phyloP scores from a whole-genome alignment of 2,888 invertebrate genomes.

The Meteorus colon region DNA sequence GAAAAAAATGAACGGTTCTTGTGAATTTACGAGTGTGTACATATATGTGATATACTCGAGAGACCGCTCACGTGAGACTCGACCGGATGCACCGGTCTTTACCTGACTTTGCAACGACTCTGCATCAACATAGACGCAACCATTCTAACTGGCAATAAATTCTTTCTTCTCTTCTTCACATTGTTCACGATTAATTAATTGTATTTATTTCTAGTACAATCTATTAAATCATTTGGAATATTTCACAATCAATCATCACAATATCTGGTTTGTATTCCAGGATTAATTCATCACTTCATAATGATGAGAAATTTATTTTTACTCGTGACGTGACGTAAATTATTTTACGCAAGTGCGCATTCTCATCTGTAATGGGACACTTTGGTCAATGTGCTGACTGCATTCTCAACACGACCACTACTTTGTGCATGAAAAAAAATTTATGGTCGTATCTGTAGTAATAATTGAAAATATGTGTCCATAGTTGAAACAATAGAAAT shows the following conservation, averaged over 20 bases:
- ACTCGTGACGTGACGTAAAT: background rate
- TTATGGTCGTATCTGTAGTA: background rate
- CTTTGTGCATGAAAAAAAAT: background rate
- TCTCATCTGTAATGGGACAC: slow-evolving; percentile 63
- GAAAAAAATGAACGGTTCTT: slow-evolving; percentile 30
- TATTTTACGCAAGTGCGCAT: slow-evolving; percentile 58
- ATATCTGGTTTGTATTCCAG: background rate
- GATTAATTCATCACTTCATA: background rate
- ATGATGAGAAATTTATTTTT: slow-evolving; percentile 17
- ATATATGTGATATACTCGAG: slow-evolving; percentile 55
- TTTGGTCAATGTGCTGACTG: background rate
- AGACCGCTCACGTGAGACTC: slow-evolving; percentile 62
- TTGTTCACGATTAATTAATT: slow-evolving; percentile 25
- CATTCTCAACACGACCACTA: background rate
- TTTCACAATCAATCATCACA: background rate
- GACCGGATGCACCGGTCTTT: slow-evolving; percentile 63
- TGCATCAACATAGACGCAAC: slow-evolving; percentile 58
- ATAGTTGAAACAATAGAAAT: slow-evolving; percentile 29
- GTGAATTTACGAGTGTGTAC: slow-evolving; percentile 37
- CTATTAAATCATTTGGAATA: background rate
- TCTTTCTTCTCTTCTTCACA: slow-evolving; percentile 10
- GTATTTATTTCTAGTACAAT: background rate
- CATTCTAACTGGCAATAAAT: slow-evolving; percentile 28
- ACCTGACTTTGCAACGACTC: slow-evolving; percentile 60
- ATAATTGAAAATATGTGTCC: background rate